Conservation (phyloP, 2,888 invertebrate species). For the Amblyjoppa proteus region DNA sequence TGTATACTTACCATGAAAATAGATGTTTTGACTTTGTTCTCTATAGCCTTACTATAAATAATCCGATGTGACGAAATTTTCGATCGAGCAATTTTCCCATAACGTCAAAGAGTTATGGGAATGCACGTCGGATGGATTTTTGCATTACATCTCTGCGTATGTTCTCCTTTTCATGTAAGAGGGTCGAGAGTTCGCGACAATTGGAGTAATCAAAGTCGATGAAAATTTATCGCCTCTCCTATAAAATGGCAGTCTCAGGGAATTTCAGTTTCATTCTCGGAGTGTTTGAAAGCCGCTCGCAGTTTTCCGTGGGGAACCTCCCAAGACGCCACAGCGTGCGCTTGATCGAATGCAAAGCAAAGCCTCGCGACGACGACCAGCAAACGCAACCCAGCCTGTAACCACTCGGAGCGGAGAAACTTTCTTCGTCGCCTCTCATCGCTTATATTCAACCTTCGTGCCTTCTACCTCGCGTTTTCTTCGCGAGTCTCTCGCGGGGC, state of each 20-base stretch:
- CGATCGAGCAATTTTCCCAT: too few species aligned
- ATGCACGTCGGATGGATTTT: too few species aligned
- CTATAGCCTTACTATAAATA: too few species aligned
- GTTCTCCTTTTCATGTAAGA: not conserved
- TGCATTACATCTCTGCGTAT: not conserved
- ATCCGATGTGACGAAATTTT: too few species aligned
- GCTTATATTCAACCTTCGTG: conserved; percentile 45
- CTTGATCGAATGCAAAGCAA: conserved; percentile 62
- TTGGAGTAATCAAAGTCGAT: conserved; percentile 8
- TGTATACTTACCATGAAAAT: too few species aligned
- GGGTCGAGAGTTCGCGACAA: not conserved
- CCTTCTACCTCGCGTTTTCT: conserved; percentile 15
- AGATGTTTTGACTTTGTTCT: too few species aligned
- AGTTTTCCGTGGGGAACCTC: conserved; percentile 10
- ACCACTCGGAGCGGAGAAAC: conserved; percentile 32
- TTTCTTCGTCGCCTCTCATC: conserved; percentile 43
- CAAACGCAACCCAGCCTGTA: not conserved
- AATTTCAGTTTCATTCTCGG: conserved; percentile 14
- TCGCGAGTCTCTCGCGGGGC: conserved; percentile 37
- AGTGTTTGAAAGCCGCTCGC: not conserved
- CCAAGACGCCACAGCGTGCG: conserved; percentile 49
- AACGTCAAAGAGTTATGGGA: too few species aligned
- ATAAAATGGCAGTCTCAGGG: conserved; percentile 12
- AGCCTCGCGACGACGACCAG: conserved; percentile 13
- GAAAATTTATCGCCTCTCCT: conserved; percentile 31